These are phyloP conservation scores for Palloptera scutellata DNA, from an alignment of 2,888 invertebrate species.

Conservation along the genomic window DNA sequence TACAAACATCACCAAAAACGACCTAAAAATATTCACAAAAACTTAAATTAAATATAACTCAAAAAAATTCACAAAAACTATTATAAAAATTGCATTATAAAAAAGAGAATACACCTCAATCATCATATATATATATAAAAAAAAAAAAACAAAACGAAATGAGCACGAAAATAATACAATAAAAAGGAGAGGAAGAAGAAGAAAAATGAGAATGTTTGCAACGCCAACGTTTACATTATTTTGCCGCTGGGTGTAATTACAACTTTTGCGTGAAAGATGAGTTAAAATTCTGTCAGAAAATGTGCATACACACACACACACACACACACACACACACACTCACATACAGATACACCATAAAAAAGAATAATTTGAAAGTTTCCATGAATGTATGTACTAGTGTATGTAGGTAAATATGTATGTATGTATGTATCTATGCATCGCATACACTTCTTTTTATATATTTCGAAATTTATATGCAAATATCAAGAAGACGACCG, in stretches of 20 bases:
- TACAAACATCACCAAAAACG: too few species aligned
- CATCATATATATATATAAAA: too few species aligned
- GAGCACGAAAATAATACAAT: not conserved
- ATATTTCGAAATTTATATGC: too few species aligned
- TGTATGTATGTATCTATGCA: too few species aligned
- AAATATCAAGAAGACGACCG: too few species aligned
- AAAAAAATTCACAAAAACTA: not conserved
- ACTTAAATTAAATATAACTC: too few species aligned
- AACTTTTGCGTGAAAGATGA: not conserved
- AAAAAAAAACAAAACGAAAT: not conserved
- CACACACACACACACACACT: not conserved
- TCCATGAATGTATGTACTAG: too few species aligned
- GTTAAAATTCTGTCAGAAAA: not conserved
- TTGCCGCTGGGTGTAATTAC: constrained; percentile 3
- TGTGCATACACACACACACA: not conserved
- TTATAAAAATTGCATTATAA: not conserved
- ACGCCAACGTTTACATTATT: not conserved
- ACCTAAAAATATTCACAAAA: too few species aligned
- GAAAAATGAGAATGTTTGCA: not conserved
- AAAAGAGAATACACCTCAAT: not conserved
- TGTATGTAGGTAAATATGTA: too few species aligned
- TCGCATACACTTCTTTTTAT: too few species aligned
- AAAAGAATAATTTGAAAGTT: too few species aligned
- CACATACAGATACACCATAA: not conserved
- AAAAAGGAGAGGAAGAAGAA: not conserved